phyloP scores from a whole-genome alignment of 30 jellyfish, hydroid and myxozoan species.

The Nemopilema nomurai region DNA sequence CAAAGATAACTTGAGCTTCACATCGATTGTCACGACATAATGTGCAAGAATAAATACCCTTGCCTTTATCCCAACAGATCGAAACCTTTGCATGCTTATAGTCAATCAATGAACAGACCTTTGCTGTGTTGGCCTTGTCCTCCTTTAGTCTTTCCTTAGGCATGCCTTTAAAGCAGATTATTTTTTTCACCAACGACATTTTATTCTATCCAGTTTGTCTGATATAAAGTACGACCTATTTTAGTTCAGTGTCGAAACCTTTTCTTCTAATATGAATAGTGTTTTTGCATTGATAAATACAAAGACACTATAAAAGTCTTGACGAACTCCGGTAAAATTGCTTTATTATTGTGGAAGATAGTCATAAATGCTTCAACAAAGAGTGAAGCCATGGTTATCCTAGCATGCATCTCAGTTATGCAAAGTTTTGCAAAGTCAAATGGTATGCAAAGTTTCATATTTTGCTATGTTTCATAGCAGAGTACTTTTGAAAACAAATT shows the following conservation, averaged over 20 bases:
- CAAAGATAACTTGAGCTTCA: no score
- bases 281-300: background rate
- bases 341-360: background rate
- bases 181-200: background rate
- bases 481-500: no score
- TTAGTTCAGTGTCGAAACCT: background rate
- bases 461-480: no score
- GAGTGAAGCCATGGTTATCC: background rate
- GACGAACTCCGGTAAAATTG: background rate
- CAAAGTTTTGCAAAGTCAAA: no score
- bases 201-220: background rate
- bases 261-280: background rate
- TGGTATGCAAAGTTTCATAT: background rate
- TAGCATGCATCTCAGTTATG: background rate
- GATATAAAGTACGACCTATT: background rate
- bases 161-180: background rate
- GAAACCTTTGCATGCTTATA: no score
- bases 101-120: background rate
- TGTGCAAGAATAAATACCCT: no score
- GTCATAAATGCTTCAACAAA: background rate
- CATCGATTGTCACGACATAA: no score
- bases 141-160: no score
- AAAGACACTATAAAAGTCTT: background rate
- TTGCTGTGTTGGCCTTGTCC: background rate
- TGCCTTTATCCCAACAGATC: no score